Evolutionary conservation across 2,888 invertebrate genomes (phyloP), one percentile per base, ranked within the genome.

Genomic region (Lochmaea capreae): DNA sequence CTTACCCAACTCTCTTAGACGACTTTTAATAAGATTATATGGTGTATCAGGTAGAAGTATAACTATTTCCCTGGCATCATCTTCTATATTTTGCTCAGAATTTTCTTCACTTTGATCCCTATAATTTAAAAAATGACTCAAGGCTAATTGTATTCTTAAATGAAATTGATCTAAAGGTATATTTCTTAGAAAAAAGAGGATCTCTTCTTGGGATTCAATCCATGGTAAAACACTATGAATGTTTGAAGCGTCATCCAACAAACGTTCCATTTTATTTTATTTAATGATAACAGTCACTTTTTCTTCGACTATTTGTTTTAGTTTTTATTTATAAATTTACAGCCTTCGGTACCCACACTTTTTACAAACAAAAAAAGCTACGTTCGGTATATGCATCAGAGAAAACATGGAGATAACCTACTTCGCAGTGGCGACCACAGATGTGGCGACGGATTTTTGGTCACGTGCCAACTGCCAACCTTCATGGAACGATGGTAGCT

Each of bases 61-160:
- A 43, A 72, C 75, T 49, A 78, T 78, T 62, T 75, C 71, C 59
- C 63, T 75, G 12, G 76, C 75, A 66, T 77, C 78, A 65, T 71
- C 65, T 73, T 76, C 76, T 14, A 78, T 75, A 33, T 54, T 54
- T 71, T 66, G 46, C 18, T 75, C 71, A 39, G 71, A 74, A 49
- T 58, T 66, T 42, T 54, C 66, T 54, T 67, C 66, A 42, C 61
- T 18, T 39, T 58, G 33, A 63, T 71, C 69, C 61, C 65, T 74
- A 26, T 58, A 43, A 8, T 68, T 70, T 4, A 78, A 33, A 54
- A 78, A 78, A 54, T 78, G 63, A 43, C 65, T 57, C 26, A 78
- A 42, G 4, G 78, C 69, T 67, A 78, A 49, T 42, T 71, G 70
- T 46, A 67, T 71, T 65, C 78, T 67, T n/a, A 76, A 52, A 65